A percentile compares a stretch with the other conserved stretches of the same genome.
Evolutionary conservation across 2,113 vertebrate species (phyloP).

Genomic region (Rallus limicola): DNA sequence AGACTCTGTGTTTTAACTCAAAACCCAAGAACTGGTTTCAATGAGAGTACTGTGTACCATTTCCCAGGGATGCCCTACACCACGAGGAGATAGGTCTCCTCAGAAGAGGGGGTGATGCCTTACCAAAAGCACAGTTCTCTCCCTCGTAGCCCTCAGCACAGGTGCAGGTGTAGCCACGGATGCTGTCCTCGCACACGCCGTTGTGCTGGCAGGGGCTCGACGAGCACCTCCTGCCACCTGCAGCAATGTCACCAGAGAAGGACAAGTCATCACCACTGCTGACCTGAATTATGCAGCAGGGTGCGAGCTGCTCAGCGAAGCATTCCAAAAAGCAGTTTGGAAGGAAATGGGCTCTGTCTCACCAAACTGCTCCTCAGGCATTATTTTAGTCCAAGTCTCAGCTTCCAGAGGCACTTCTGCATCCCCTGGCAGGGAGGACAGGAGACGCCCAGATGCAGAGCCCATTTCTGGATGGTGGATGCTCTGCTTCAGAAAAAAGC

Average conservation of each 20-base stretch:
- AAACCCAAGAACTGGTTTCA: accelerated
- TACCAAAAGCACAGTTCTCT: conserved; percentile 79
- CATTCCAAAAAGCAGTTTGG: background rate
- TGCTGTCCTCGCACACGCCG: conserved; percentile 75
- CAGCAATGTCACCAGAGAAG: background rate
- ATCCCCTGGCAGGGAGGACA: background rate
- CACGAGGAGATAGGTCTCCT: background rate
- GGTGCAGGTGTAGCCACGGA: conserved; percentile 81
- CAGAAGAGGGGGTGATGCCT: background rate
- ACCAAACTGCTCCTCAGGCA: background rate
- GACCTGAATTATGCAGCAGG: accelerated
- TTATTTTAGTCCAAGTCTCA: background rate
- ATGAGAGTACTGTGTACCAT: accelerated
- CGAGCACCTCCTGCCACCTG: conserved; percentile 81
- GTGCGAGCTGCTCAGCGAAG: accelerated
- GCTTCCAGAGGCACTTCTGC: background rate
- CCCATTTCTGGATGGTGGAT: background rate
- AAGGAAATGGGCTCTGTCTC: background rate
- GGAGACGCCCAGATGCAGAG: background rate
- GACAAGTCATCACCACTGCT: background rate
- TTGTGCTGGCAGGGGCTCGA: conserved; percentile 86
- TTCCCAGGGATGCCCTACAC: accelerated
- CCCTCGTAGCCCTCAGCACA: conserved; percentile 79
- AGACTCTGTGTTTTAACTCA: background rate
- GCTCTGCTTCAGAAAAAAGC: background rate